Conservation (phyloP, 2,113 vertebrate genomes). For the Dermatemys mawii region DNA sequence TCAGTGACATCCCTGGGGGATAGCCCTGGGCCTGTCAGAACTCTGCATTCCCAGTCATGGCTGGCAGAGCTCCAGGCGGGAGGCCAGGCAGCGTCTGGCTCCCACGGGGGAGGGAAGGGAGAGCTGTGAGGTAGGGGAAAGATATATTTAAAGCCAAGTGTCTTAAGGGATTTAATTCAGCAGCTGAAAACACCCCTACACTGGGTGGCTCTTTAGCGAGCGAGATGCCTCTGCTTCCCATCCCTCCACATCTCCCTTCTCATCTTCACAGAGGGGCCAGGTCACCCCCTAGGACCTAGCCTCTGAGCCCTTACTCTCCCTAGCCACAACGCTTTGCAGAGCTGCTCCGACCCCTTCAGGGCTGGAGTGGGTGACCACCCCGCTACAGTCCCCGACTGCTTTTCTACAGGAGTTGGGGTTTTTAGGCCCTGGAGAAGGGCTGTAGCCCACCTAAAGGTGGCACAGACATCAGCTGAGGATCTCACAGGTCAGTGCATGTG, state of each 20-base stretch:
- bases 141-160: neutral
- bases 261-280: neutral
- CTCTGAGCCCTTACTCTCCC: too few relatives aligned
- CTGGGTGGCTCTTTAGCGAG: neutral
- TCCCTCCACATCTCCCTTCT: too few relatives aligned
- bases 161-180: neutral
- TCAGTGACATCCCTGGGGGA: neutral
- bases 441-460: too few relatives aligned
- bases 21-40: neutral
- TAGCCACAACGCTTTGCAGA: too few relatives aligned
- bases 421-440: too few relatives aligned
- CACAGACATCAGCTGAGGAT: too few relatives aligned
- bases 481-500: too few relatives aligned
- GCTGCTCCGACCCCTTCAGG: too few relatives aligned
- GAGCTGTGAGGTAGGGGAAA: neutral
- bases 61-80: neutral
- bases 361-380: too few relatives aligned
- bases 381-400: too few relatives aligned
- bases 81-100: neutral
- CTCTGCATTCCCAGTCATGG: neutral
- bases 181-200: neutral
- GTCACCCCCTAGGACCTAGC: neutral
- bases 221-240: neutral
- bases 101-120: neutral
- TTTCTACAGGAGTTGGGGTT: too few relatives aligned